Base-by-base conservation (phyloP, 2,888 invertebrate genomes). In the Diaperis boleti region DNA sequence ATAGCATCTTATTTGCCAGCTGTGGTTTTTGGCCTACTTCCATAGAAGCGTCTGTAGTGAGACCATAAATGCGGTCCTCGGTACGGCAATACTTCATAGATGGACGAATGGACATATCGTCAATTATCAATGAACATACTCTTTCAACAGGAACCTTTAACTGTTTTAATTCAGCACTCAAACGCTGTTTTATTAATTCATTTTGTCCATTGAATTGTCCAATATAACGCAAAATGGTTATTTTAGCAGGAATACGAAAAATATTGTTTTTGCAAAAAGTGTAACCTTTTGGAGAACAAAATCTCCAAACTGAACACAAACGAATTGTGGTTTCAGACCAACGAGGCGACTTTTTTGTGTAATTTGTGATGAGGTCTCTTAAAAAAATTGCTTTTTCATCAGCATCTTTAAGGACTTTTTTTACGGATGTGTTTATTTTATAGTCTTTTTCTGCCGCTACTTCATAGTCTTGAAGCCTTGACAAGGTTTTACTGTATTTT, bases 381-480 rank as follows among this genome's bases (percentile, higher is more conserved):
- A 33, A 33, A 10, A 33, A 33, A 7, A 89, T 0, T 89, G 88
- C 1, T 8, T n/a, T 41, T 41, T 17, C 41, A 5, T 41, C 18
- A n/a, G n/a, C n/a, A n/a, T n/a, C n/a, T n/a, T n/a, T n/a, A n/a
- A n/a, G n/a, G n/a, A n/a, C n/a, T n/a, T n/a, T n/a, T n/a, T n/a
- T n/a, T n/a, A n/a, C n/a, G n/a, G n/a, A n/a, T n/a, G n/a, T n/a
- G n/a, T n/a, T n/a, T n/a, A n/a, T n/a, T n/a, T n/a, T n/a, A n/a
- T n/a, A n/a, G n/a, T n/a, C n/a, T n/a, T n/a, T n/a, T n/a, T n/a
- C n/a, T n/a, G n/a, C n/a, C n/a, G n/a, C n/a, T n/a, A n/a, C n/a
- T n/a, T n/a, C n/a, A n/a, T n/a, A n/a, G n/a, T n/a, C n/a, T n/a
- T n/a, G n/a, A n/a, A n/a, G n/a, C n/a, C n/a, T n/a, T n/a, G n/a